Base-by-base conservation (phyloP, 2,113 vertebrate species). In the Solea solea region DNA sequence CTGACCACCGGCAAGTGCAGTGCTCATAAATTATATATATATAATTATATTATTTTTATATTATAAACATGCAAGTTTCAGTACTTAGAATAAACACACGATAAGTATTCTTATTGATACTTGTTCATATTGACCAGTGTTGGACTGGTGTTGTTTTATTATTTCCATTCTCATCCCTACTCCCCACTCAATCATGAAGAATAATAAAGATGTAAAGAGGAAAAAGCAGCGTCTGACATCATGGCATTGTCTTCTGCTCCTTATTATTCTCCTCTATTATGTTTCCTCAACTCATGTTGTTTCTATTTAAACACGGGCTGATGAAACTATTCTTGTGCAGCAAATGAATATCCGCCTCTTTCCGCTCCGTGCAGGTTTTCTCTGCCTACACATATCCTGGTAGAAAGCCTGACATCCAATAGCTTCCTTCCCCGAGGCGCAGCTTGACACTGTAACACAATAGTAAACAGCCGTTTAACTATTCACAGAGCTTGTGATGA, bases 361-460 rank as follows among this genome's bases (percentile, higher is more conserved):
- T 65, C 59, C 66, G 54, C 48, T 65, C 41, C 7, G 16, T 61
- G 76, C 80, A 57, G 51, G 61, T 63, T 59, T 52, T 56, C n/a
- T 74, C 85, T 73, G 42, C 80, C 80, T 75, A 87, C 85, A 71
- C 80, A 75, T 16, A 64, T 67, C 76, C 74, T 59, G 72, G 21
- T 76, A 27, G 27, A 71, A 44, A 76, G 71, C 71, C 65, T 52
- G n/a, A 15, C 52, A 52, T 85, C 65, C 65, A 63, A 46, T 40
- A 57, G 68, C 78, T 86, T 80, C 80, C 82, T 80, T 63, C 67
- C 80, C 41, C 1, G 41, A 70, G 75, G 84, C 72, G 9, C 51
- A 74, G 59, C 65, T 28, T 61, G 63, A 66, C 52, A 41, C 46
- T 1, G 41, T 61, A 42, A 54, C 2, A 42, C 21, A n/a, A 49